A percentile compares a stretch with the other conserved stretches of the same genome.
Conservation (phyloP, 2,113 vertebrate species). For the Amazona vittata region DNA sequence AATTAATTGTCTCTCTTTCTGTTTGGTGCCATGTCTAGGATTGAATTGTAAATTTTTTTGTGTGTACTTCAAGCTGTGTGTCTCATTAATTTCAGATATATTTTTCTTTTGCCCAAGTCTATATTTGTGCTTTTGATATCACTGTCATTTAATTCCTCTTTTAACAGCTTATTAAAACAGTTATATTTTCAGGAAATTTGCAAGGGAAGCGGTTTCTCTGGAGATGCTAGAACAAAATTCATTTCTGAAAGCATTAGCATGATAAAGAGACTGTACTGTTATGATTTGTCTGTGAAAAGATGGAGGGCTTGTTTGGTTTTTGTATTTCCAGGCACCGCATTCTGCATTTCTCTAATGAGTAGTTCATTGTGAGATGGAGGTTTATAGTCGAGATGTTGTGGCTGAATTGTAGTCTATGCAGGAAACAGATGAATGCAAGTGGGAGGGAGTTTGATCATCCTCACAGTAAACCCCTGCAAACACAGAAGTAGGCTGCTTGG, state of each 20-base stretch:
- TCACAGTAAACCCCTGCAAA: neutral
- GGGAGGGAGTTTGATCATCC: neutral
- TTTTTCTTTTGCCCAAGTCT: neutral
- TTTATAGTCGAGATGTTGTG: neutral
- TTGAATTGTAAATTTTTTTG: neutral
- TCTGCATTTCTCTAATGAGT: constrained; percentile 7
- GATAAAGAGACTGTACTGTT: neutral
- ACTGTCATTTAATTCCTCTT: neutral
- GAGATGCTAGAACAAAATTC: neutral
- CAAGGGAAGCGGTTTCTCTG: neutral
- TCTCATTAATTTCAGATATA: neutral
- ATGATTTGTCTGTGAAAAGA: neutral
- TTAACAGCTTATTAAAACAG: neutral
- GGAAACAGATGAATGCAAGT: neutral
- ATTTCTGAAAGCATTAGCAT: neutral
- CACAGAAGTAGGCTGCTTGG: neutral
- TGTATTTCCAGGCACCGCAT: neutral
- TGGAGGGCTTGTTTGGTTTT: neutral
- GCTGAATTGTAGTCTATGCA: neutral
- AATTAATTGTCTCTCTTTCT: constrained; percentile 24
- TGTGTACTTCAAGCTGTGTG: neutral
- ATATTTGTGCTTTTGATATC: neutral
- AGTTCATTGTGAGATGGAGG: neutral
- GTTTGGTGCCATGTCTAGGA: neutral
- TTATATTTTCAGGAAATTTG: neutral